Conservation (phyloP, 2,797 vertebrate genomes). For the Centropyge bicolor region DNA sequence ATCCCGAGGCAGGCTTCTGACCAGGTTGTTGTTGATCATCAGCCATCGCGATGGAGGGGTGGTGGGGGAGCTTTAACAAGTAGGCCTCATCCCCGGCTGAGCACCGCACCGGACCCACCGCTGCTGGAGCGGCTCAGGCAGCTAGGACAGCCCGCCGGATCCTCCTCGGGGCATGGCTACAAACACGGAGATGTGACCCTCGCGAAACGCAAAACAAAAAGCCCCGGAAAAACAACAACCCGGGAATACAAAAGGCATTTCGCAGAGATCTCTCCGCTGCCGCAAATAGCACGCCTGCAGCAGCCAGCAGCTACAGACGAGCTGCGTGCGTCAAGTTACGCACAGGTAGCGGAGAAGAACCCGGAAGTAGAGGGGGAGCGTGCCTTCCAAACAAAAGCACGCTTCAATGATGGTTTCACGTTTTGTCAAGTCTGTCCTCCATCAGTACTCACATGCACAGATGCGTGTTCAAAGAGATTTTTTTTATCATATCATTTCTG, state of each 20-base stretch:
- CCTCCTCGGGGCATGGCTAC: slow-evolving; percentile 78
- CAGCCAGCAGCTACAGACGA: slow-evolving; percentile 84
- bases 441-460: neutral
- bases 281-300: slow-evolving; percentile 89
- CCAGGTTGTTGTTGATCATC: slow-evolving; percentile 93
- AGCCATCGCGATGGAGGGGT: slow-evolving; percentile 89
- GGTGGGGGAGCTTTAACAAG: slow-evolving; percentile 87
- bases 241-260: slow-evolving; percentile 81
- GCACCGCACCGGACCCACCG: slow-evolving; percentile 87
- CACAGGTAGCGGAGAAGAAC: neutral
- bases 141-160: slow-evolving; percentile 78
- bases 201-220: slow-evolving; percentile 54
- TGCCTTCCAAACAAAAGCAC: slow-evolving; percentile 52
- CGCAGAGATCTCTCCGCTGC: slow-evolving; percentile 81
- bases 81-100: slow-evolving; percentile 93
- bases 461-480: no score
- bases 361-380: slow-evolving; percentile 35
- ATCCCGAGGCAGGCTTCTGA: slow-evolving; percentile 87
- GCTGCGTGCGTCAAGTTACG: slow-evolving; percentile 65
- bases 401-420: neutral
- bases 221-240: slow-evolving; percentile 18
- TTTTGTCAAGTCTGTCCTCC: neutral
- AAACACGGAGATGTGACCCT: slow-evolving; percentile 65
- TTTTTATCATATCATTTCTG: no score
- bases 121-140: slow-evolving; percentile 78